Conservation (phyloP, 2,888 invertebrate genomes). For the Archips crataeganus region DNA sequence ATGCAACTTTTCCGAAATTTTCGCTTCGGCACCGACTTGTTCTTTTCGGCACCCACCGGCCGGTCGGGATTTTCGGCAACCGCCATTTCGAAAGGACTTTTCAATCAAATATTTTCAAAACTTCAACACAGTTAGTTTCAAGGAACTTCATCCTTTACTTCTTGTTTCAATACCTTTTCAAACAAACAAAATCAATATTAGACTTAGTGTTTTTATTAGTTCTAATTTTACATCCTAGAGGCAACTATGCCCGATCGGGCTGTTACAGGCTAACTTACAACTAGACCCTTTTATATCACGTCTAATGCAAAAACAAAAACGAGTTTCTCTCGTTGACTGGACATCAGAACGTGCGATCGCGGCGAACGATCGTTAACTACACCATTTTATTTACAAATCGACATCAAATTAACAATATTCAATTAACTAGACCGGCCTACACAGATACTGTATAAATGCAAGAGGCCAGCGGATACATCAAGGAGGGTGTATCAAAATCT, state of each 20-base stretch:
- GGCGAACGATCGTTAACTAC: slow-evolving; percentile 47
- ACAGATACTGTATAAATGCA: slow-evolving; percentile 78
- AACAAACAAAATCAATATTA: slow-evolving; percentile 92
- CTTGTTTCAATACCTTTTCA: slow-evolving; percentile 94
- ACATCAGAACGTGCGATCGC: slow-evolving; percentile 41
- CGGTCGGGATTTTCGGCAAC: slow-evolving; percentile 71
- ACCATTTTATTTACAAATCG: slow-evolving; percentile 42
- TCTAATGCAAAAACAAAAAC: slow-evolving; percentile 53
- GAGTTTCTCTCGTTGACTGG: slow-evolving; percentile 45
- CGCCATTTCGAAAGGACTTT: slow-evolving; percentile 78
- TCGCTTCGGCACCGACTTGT: slow-evolving; percentile 66
- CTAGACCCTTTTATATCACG: slow-evolving; percentile 70
- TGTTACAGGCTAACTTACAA: slow-evolving; percentile 75
- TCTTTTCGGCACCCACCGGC: slow-evolving; percentile 66
- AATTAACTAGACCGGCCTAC: slow-evolving; percentile 57
- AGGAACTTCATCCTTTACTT: slow-evolving; percentile 92
- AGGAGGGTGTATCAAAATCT: slow-evolving; percentile 72
- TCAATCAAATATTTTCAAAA: slow-evolving; percentile 84
- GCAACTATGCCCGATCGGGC: slow-evolving; percentile 64
- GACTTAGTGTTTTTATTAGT: slow-evolving; percentile 84
- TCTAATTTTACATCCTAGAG: slow-evolving; percentile 80
- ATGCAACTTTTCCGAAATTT: slow-evolving; percentile 60
- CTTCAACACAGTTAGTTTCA: slow-evolving; percentile 85
- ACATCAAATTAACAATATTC: slow-evolving; percentile 49
- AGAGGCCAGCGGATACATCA: slow-evolving; percentile 67